Evolutionary conservation across 2,797 vertebrate species (phyloP).

Genomic region (Hydrophis major): DNA sequence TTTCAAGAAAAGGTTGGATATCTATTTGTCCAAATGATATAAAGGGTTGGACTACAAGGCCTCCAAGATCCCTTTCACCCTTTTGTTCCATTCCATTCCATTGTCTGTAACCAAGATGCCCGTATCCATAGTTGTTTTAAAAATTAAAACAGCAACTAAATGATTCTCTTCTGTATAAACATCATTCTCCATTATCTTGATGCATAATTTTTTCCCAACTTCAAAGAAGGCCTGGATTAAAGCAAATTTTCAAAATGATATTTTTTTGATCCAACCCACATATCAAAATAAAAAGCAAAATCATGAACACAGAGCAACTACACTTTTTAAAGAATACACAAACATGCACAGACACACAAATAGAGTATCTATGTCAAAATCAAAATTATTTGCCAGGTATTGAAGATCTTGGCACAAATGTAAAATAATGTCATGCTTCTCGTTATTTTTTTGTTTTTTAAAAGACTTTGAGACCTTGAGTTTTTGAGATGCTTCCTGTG

Average conservation of each 20-base stretch:
- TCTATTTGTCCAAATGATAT: no score
- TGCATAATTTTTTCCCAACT: not conserved
- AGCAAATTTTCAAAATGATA: not conserved
- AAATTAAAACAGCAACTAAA: not conserved
- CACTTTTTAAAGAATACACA: not conserved
- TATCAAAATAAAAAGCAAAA: not conserved
- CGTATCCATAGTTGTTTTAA: not conserved
- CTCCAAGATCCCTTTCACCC: no score
- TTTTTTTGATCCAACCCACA: not conserved
- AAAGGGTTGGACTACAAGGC: no score
- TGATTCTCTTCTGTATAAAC: not conserved
- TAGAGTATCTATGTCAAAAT: no score
- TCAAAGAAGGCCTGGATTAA: not conserved
- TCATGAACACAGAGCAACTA: not conserved
- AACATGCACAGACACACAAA: not conserved
- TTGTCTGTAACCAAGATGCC: not conserved
- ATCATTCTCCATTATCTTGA: not conserved
- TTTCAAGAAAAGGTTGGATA: no score
- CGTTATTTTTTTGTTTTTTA: no score
- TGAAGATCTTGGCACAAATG: no score
- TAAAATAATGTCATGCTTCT: no score
- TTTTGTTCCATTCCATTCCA: no score
- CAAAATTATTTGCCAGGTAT: no score
- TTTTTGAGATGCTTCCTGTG: no score
- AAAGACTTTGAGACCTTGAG: no score